Base-by-base conservation (phyloP, 2,113 vertebrate species). In the Irena cyanogastra region DNA sequence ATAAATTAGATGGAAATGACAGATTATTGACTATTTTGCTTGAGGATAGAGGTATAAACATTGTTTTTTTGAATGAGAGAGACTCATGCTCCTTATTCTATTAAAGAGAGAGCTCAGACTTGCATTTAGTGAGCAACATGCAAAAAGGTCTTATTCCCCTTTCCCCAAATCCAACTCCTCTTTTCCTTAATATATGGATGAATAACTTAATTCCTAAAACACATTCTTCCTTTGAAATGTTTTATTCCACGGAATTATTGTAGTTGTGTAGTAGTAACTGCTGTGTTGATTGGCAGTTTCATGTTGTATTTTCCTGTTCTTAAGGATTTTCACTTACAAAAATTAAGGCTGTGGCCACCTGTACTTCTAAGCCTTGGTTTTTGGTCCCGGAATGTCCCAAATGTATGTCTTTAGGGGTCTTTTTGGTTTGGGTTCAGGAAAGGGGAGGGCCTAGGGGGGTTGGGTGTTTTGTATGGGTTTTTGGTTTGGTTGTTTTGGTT, bases 201-300 rank as follows among this genome's bases (percentile, higher is more conserved):
- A 95, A 76, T 93, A 87, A 68, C 85, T 89, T 94, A 93, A 96
- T 89, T 94, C 80, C 89, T 66, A 61, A 93, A 86, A 81, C 44
- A 81, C 54, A 81, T 71, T 90, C 78, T 83, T 95, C 95, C 77
- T 95, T 82, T 93, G 50, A 88, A 72, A 70, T 69, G 85, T 93
- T 94, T 56, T 94, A 91, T 96, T 90, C 66, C 60, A 26, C 11
- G 5, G 83, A 82, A 90, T 96, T 88, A n/a, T 26, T 83, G 74
- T 97, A 86, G 66, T 76, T 90, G 85, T 81, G 63, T 91, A 57
- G 84, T 81, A 52, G 30, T 83, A 74, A 93, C 95, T 94, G 90
- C 94, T 94, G 85, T 95, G 75, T 70, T 50, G 79, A 88, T 50
- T 45, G 81, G 93, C 95, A 96, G 94, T 84, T 95, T 76, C 49